These are phyloP conservation scores for Saxicola maurus DNA, from an alignment of 2,797 vertebrate genomes.

Conservation along the genomic window DNA sequence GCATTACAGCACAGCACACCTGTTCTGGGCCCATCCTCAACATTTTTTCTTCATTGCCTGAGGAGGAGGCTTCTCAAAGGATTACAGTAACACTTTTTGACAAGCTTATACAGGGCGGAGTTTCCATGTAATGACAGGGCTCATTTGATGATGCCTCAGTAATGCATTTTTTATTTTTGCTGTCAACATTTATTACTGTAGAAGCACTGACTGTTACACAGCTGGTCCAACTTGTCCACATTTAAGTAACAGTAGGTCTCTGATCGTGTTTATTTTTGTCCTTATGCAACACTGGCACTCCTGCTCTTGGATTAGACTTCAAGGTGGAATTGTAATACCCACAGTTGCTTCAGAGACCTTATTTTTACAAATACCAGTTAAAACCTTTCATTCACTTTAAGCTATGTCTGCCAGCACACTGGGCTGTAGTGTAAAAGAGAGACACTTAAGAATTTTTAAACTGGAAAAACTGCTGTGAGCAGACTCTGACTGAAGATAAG, in stretches of 20 bases:
- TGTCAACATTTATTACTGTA: constrained; percentile 78
- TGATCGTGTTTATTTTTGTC: constrained; percentile 55
- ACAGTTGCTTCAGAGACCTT: constrained; percentile 36
- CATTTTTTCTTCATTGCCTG: constrained; percentile 68
- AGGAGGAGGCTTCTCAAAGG: constrained; percentile 75
- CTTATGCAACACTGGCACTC: constrained; percentile 47
- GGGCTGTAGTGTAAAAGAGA: not conserved
- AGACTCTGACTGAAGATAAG: not conserved
- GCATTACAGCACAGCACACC: constrained; percentile 67
- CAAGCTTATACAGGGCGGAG: constrained; percentile 77
- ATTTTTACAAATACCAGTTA: constrained; percentile 32
- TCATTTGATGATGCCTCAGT: constrained; percentile 66
- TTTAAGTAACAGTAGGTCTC: constrained; percentile 69
- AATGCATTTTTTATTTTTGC: constrained; percentile 74
- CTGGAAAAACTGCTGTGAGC: not conserved
- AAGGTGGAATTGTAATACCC: constrained; percentile 31
- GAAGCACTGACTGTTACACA: constrained; percentile 70
- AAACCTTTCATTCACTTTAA: constrained; percentile 30
- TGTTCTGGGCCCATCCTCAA: constrained; percentile 62
- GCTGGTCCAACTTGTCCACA: constrained; percentile 66
- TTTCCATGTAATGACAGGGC: constrained; percentile 69
- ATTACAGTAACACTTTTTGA: constrained; percentile 86
- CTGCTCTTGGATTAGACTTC: constrained; percentile 26
- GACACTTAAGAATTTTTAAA: not conserved
- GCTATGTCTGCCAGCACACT: not conserved